A percentile compares a stretch with the other conserved stretches of the same genome.
These are phyloP conservation scores for Tringa solitaria DNA, from an alignment of 2,113 vertebrate genomes.

Conservation along the genomic window DNA sequence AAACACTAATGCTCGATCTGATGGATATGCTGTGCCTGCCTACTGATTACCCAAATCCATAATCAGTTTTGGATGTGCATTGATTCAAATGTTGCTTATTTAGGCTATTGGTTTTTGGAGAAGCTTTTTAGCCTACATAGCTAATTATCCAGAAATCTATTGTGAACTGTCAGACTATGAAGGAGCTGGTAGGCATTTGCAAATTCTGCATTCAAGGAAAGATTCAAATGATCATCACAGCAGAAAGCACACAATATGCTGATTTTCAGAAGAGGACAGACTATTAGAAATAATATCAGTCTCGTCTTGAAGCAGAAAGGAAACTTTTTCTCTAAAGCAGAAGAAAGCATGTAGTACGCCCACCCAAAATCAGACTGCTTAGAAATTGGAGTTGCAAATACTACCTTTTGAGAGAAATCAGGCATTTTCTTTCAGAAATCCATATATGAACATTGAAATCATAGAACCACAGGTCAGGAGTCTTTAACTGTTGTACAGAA, in stretches of 20 bases:
- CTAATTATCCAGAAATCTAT: neutral
- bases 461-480: neutral
- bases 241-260: neutral
- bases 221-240: neutral
- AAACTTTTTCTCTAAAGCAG: neutral
- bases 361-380: neutral
- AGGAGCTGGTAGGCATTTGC: neutral
- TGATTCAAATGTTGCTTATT: neutral
- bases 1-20: neutral
- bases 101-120: neutral
- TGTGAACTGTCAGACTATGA: neutral
- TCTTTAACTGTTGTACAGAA: neutral
- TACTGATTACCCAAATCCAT: neutral
- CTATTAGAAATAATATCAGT: neutral
- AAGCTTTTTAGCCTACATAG: neutral
- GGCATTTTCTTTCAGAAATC: neutral
- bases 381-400: neutral
- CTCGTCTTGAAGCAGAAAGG: neutral
- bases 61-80: neutral
- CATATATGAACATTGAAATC: neutral
- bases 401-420: neutral
- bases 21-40: neutral
- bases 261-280: neutral
- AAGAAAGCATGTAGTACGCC: neutral
- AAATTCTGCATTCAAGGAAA: neutral